Evolutionary conservation across 2,797 vertebrate genomes (phyloP).

Genomic region (Coregonus ussuriensis): DNA sequence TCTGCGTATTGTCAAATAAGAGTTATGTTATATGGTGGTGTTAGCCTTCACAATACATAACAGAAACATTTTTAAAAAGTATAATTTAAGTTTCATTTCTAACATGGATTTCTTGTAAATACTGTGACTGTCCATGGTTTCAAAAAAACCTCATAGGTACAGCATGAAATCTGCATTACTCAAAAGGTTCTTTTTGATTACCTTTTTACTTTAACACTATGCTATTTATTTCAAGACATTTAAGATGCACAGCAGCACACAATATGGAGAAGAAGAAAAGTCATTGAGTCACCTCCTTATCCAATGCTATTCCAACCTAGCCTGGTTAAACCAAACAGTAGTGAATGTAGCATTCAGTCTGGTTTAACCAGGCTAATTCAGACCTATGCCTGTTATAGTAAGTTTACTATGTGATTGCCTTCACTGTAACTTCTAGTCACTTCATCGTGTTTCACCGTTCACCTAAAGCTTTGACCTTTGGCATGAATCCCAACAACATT

Average conservation of each 20-base stretch:
- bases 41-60: conserved; percentile 67
- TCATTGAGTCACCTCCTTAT: background rate
- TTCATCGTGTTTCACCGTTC: conserved; percentile 55
- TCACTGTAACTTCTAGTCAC: conserved; percentile 48
- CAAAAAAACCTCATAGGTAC: conserved; percentile 52
- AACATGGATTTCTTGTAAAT: conserved; percentile 62
- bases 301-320: background rate
- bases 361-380: background rate
- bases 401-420: conserved; percentile 37
- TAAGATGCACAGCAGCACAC: background rate
- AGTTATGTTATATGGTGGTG: conserved; percentile 59
- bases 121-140: conserved; percentile 55
- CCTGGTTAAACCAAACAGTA: background rate
- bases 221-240: conserved; percentile 25
- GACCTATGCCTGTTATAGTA: background rate
- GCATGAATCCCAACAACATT: conserved; percentile 55
- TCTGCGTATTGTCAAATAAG: conserved; percentile 72
- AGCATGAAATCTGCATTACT: conserved; percentile 60
- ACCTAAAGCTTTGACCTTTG: conserved; percentile 42
- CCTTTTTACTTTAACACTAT: conserved; percentile 51
- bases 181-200: conserved; percentile 56
- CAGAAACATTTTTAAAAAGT: conserved; percentile 17
- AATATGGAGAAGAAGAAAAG: background rate
- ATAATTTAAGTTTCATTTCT: conserved; percentile 26
- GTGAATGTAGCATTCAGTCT: background rate